phyloP scores from a whole-genome alignment of 2,113 vertebrate genomes.

The Atrichornis clamosus region DNA sequence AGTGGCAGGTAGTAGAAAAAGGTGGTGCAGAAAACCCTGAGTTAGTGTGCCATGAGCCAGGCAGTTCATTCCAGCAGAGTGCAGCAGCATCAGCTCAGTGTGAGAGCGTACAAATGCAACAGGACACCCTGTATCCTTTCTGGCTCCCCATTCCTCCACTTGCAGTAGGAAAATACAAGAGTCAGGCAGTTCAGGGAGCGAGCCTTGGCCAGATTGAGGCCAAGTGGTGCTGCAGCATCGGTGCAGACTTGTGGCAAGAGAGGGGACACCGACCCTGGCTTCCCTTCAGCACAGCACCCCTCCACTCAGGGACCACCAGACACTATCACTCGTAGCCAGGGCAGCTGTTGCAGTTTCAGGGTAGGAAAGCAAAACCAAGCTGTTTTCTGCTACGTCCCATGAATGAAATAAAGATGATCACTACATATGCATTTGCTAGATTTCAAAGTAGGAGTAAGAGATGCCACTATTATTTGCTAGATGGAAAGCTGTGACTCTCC shows the following conservation, averaged over 20 bases:
- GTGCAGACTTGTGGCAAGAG: rapidly evolving
- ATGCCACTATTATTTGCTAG: not conserved
- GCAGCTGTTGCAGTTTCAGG: not conserved
- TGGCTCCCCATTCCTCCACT: not conserved
- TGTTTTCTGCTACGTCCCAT: not conserved
- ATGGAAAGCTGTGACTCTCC: not conserved
- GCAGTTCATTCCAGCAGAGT: not conserved
- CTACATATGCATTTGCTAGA: not conserved
- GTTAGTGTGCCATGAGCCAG: not conserved
- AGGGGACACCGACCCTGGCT: not conserved
- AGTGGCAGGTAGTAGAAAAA: not conserved
- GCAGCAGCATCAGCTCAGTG: not conserved
- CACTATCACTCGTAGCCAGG: rapidly evolving
- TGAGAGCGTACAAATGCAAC: rapidly evolving
- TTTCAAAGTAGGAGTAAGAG: not conserved
- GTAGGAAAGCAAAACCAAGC: not conserved
- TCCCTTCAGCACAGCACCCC: not conserved
- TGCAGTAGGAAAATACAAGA: not conserved
- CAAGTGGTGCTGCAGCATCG: not conserved
- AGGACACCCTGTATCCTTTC: not conserved
- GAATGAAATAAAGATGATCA: not conserved
- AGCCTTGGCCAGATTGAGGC: not conserved
- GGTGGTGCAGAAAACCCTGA: not conserved
- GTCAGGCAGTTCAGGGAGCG: rapidly evolving
- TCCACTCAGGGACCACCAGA: not conserved